Evolutionary conservation across 2,888 invertebrate genomes (phyloP), one percentile per base, ranked within the genome.

Genomic region (Oscheius onirici): DNA sequence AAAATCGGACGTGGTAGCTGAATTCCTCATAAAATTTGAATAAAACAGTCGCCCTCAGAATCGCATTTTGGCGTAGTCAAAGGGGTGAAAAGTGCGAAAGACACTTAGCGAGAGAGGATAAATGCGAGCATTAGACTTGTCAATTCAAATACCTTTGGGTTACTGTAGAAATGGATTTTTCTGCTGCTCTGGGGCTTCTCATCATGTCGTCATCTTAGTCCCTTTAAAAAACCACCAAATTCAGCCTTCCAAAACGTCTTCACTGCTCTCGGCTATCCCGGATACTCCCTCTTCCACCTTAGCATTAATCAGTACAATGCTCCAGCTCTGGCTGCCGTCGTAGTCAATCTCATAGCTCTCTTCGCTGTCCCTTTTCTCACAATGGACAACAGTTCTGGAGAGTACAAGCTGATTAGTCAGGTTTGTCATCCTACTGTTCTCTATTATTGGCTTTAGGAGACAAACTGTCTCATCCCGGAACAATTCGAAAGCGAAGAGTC

Each of bases 231-330:
- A 34, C 0, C 34, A 34, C 8, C 3, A 34, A 8, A 6, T 55
- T 24, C 26, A 55, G 54, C 54, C 11, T 55, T 55, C 11, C 54
- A 55, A 55, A 55, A 55, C 34, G n/a, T 55, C 1, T 55, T 55
- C 54, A 55, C 54, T 6, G n/a, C 15, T 26, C 34, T 55, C 11
- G 54, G 54, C 13, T 55, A 55, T n/a, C 54, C 54, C 0, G 54
- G 54, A 55, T 26, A 20, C 24, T 6, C 1, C 1, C 22, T 55
- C 15, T 26, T 55, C 34, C n/a, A 13, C 26, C 22, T 55, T 3
- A 0, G 26, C 13, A 55, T 55, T 1, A 55, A 55, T 28, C 54
- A 55, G 24, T 55, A 55, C 54, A 55, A 55, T 3, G 26, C 54
- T 1, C 54, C 54, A 11, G 54, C 54, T 24, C 22, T 55, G 26